These are phyloP conservation scores for Aporophyla lueneburgensis DNA, from an alignment of 2,888 invertebrate genomes.

Conservation along the genomic window DNA sequence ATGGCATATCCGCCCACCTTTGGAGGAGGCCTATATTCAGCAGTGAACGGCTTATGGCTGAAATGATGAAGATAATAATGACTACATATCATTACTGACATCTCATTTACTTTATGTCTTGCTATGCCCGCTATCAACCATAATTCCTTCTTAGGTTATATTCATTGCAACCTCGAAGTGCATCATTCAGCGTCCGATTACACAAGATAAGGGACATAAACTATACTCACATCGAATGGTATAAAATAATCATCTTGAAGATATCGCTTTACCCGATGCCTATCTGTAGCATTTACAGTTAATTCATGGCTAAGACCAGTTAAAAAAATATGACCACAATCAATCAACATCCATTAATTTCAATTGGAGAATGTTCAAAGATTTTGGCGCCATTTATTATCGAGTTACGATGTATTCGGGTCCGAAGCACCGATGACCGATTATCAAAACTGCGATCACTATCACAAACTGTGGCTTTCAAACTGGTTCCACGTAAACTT, in stretches of 20 bases:
- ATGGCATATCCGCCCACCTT: too few species aligned
- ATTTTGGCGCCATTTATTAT: constrained; percentile 64
- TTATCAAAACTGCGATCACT: constrained; percentile 55
- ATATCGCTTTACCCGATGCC: constrained; percentile 27
- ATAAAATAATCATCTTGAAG: constrained; percentile 45
- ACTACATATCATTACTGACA: background rate
- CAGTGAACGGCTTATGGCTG: too few species aligned
- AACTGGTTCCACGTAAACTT: constrained; percentile 56
- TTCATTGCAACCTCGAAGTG: background rate
- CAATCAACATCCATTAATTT: constrained; percentile 59
- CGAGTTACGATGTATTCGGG: constrained; percentile 45
- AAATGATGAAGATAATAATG: too few species aligned
- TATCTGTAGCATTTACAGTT: constrained; percentile 51
- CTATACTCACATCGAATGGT: constrained; percentile 19
- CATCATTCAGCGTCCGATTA: background rate
- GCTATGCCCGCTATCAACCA: background rate
- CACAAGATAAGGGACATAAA: background rate
- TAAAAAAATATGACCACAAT: constrained; percentile 46
- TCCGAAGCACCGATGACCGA: constrained; percentile 61
- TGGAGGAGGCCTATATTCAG: too few species aligned
- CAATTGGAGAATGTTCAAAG: constrained; percentile 49
- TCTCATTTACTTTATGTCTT: background rate
- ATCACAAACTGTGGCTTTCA: constrained; percentile 54
- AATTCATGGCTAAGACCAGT: constrained; percentile 21
- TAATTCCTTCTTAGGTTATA: background rate